phyloP scores from a whole-genome alignment of 2,888 invertebrate species.

The Seira sanloemensis region DNA sequence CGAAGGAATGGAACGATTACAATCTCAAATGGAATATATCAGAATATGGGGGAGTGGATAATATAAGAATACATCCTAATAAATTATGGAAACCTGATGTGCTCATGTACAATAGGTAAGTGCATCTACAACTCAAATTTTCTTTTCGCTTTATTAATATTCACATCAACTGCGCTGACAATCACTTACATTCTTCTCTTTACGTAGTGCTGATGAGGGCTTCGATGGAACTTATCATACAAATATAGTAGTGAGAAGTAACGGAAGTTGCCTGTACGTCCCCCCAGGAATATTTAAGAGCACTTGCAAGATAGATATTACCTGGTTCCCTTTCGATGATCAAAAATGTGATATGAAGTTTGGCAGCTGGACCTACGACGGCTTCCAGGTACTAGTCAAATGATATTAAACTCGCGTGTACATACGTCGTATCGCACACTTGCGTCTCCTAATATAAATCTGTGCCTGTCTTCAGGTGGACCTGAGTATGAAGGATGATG shows the following conservation, averaged over 20 bases:
- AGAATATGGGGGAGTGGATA: constrained; percentile 96
- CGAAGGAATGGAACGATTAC: constrained; percentile 99
- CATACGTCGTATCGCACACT: background rate
- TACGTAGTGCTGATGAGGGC: constrained; percentile 94
- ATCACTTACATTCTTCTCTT: background rate
- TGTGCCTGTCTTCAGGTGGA: constrained; percentile 86
- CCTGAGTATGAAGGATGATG: constrained; percentile 94
- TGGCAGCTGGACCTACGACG: constrained; percentile 97
- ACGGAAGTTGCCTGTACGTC: constrained; percentile 96
- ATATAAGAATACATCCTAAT: constrained; percentile 95
- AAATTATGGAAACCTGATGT: constrained; percentile 99
- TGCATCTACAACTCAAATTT: too few relatives aligned
- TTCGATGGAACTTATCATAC: constrained; percentile 99
- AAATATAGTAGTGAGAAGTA: constrained; percentile 96
- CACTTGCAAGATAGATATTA: constrained; percentile 99
- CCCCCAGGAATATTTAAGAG: constrained; percentile 99
- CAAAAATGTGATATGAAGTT: constrained; percentile 81
- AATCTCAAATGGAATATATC: constrained; percentile 98
- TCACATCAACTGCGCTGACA: too few relatives aligned
- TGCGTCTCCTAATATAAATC: background rate
- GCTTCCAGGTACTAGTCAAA: constrained; percentile 85
- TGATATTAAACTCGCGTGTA: background rate
- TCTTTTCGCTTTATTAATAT: too few relatives aligned
- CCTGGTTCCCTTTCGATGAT: constrained; percentile 99
- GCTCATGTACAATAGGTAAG: constrained; percentile 99